Percentiles rank a stretch among this genome's conserved stretches.
Evolutionary conservation across 2,113 vertebrate genomes (phyloP).

Genomic region (Tragelaphus scriptus): DNA sequence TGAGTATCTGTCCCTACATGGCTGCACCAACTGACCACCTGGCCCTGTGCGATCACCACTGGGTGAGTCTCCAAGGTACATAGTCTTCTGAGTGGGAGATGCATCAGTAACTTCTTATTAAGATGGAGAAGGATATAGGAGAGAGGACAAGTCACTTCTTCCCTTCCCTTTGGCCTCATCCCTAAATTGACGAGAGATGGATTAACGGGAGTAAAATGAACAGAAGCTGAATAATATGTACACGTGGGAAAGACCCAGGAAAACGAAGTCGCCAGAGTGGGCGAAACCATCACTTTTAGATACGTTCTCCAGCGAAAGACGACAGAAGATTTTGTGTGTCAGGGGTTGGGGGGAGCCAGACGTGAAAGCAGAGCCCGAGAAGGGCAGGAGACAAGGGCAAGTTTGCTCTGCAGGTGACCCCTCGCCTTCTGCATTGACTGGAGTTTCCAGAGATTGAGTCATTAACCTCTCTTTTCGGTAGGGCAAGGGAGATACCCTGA

Average conservation of each 20-base stretch:
- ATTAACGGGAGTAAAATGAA: neutral
- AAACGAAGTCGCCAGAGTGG: accelerated
- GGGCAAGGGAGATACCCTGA: neutral
- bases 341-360: neutral
- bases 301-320: neutral
- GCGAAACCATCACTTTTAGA: neutral
- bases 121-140: neutral
- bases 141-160: neutral
- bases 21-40: accelerated
- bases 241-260: neutral
- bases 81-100: neutral
- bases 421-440: neutral
- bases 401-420: neutral
- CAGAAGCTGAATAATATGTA: neutral
- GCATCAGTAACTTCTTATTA: accelerated
- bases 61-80: neutral
- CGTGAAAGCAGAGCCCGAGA: neutral
- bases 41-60: neutral
- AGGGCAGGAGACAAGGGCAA: neutral
- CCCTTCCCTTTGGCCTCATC: neutral
- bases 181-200: neutral
- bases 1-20: neutral
- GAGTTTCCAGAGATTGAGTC: neutral
- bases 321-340: neutral
- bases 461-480: neutral